Base-by-base conservation (phyloP, 2,113 vertebrate genomes). In the Laticauda laticaudata region DNA sequence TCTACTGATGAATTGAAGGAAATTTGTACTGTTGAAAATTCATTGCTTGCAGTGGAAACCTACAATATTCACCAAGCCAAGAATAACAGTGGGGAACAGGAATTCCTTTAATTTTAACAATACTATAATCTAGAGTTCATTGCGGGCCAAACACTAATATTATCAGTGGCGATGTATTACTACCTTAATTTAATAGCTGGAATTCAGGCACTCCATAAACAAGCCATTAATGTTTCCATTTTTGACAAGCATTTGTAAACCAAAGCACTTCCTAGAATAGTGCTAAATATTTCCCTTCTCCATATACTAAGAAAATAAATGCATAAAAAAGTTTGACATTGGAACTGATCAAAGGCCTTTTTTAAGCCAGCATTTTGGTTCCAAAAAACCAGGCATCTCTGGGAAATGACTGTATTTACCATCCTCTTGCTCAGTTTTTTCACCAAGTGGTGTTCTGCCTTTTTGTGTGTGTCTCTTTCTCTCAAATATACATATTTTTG, bases 1-100 rank as follows among this genome's bases (percentile, higher is more conserved):
- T 97, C 97, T 96, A 93, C 95, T 95, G 94, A 95, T 98, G 97
- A 98, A 98, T 98, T 97, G 97, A 97, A 98, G 98, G 97, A 98
- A 98, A 98, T 96, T 97, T 97, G 95, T 96, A 97, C 95, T 97
- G 94, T 97, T 97, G 97, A 98, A 98, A 98, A 98, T 97, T 95
- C 96, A 97, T 96, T 97, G 96, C 94, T 95, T 92, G 24, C 97
- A 97, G 95, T 97, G 97, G 97, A 97, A 93, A 95, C 96, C 94
- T 95, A 96, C 86, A 96, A 88, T 96, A 95, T 93, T 96, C 94
- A 90, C 96, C 94, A 94, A 95, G 96, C 97, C 97, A 97, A 96
- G 95, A 97, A 34, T 95, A 98, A 97, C 96, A 96, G 92, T 94
- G 95, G 0, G 0, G 95, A 96, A 97, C 96, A 97, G 97, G 97